phyloP scores from a whole-genome alignment of 2,888 invertebrate species.

The Rhagonycha lutea region DNA sequence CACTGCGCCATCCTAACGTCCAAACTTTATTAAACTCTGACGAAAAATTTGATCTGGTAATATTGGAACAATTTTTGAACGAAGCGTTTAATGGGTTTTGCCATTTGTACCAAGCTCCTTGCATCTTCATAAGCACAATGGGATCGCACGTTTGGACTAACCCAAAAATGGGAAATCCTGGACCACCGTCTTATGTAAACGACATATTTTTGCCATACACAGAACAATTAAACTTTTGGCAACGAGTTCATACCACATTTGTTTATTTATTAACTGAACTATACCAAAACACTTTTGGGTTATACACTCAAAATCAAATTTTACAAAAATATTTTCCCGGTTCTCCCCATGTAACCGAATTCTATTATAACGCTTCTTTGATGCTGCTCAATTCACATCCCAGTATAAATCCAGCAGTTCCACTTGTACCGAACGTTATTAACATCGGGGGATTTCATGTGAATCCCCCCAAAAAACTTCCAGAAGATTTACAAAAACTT shows the following conservation, averaged over 20 bases:
- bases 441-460: constrained; percentile 63
- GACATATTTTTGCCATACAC: constrained; percentile 52
- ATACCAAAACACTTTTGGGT: constrained; percentile 25
- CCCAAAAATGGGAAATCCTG: constrained; percentile 55
- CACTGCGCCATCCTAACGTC: background rate
- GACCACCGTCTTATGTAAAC: constrained; percentile 57
- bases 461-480: constrained; percentile 37
- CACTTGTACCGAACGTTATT: constrained; percentile 61
- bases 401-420: constrained; percentile 57
- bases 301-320: constrained; percentile 22
- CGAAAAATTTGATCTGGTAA: constrained; percentile 39
- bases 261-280: constrained; percentile 28
- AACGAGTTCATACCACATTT: constrained; percentile 60
- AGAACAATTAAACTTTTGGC: constrained; percentile 58
- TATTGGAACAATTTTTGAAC: constrained; percentile 55
- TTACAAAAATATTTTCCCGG: constrained; percentile 33
- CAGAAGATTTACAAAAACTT: constrained; percentile 57
- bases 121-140: constrained; percentile 49
- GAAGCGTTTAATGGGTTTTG: constrained; percentile 54
- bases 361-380: constrained; percentile 44
- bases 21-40: background rate
- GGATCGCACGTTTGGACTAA: constrained; percentile 54
- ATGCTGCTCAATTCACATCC: constrained; percentile 53
- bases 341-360: constrained; percentile 28
- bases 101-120: constrained; percentile 44